Base-by-base conservation (phyloP, 1,140 invertebrate genomes). In the Brachionus manjavacas region DNA sequence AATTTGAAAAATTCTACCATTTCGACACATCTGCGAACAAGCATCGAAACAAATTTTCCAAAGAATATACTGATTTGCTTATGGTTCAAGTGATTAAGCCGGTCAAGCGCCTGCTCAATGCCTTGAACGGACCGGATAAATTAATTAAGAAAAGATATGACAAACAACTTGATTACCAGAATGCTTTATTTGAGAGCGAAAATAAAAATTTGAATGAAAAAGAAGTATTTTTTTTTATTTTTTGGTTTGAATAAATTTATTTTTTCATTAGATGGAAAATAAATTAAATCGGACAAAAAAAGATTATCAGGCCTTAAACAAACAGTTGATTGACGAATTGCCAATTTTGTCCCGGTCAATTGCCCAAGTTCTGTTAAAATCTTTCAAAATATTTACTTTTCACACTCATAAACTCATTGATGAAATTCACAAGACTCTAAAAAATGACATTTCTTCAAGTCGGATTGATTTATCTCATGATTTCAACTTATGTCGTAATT, bases 291-390 rank as follows among this genome's bases (percentile, higher is more conserved):
- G 28, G 35, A 28, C 81, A 0, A 83, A 72, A 55, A 68, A 72
- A 68, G 60, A 68, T 25, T 83, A 83, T 23, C 60, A 70, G 23
- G 81, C 81, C 16, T 31, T 83, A 9, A 83, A 83, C 14, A 31
- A 14, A 2, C 81, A 83, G 31, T 20, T 83, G 11, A 23, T 83
- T n/a, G 64, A 83, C 66, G 81, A 83, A 72, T 16, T 83, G 16
- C 81, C 35, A 43, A 52, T 83, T 1, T 28, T 83, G 16, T 41
- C 31, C 11, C 25, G 68, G 7, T n/a, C 23, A 28, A 41, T 25
- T 43, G 16, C 2, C 12, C 35, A 64, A 25, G 49, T 72, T 46
- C 31, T 83, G 2, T 12, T 28, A 23, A 83, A 68, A 20, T 35
- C 43, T n/a, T 52, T 70, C n/a, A 28, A 83, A 83, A 49, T 49